A percentile compares a stretch with the other conserved stretches of the same genome.
Conservation (phyloP, 2,113 vertebrate genomes). For the Oreotrochilus melanogaster region DNA sequence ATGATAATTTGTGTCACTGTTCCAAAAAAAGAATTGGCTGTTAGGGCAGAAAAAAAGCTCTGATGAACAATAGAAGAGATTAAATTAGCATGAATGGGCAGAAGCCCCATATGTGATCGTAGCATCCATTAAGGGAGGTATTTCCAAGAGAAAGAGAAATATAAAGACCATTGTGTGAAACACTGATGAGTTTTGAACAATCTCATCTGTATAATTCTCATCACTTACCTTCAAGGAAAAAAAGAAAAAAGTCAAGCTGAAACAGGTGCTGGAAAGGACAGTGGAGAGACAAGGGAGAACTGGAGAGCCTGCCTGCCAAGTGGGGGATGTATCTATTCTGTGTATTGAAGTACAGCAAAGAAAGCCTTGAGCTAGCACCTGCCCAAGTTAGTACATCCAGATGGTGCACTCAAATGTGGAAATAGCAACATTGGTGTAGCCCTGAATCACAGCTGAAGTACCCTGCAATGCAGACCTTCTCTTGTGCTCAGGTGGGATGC, state of each 20-base stretch:
- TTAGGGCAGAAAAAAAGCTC: slow-evolving; percentile 48
- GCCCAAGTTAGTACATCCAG: slow-evolving; percentile 12
- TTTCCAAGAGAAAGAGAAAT: slow-evolving; percentile 46
- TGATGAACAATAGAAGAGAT: slow-evolving; percentile 56
- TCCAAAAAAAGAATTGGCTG: slow-evolving; percentile 55
- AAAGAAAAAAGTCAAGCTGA: slow-evolving; percentile 26
- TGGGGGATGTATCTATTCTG: neutral
- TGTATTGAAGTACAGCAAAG: slow-evolving; percentile 2
- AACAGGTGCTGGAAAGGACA: slow-evolving; percentile 47
- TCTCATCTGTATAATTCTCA: slow-evolving; percentile 16
- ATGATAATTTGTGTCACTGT: slow-evolving; percentile 61
- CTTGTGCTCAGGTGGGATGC: neutral
- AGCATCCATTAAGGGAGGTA: slow-evolving; percentile 30
- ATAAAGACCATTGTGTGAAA: slow-evolving; percentile 24
- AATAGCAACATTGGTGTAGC: neutral
- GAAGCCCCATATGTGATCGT: slow-evolving; percentile 23
- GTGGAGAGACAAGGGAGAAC: neutral
- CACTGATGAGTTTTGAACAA: slow-evolving; percentile 22
- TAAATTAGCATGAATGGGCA: slow-evolving; percentile 61
- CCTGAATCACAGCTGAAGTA: neutral
- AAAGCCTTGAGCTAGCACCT: slow-evolving; percentile 56
- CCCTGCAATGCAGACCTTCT: neutral
- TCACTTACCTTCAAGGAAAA: slow-evolving; percentile 38
- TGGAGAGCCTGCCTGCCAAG: slow-evolving; percentile 4
- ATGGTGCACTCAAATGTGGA: slow-evolving; percentile 29